Conservation (phyloP, 2,797 vertebrate genomes). For the Scolopax bukidnonensis region DNA sequence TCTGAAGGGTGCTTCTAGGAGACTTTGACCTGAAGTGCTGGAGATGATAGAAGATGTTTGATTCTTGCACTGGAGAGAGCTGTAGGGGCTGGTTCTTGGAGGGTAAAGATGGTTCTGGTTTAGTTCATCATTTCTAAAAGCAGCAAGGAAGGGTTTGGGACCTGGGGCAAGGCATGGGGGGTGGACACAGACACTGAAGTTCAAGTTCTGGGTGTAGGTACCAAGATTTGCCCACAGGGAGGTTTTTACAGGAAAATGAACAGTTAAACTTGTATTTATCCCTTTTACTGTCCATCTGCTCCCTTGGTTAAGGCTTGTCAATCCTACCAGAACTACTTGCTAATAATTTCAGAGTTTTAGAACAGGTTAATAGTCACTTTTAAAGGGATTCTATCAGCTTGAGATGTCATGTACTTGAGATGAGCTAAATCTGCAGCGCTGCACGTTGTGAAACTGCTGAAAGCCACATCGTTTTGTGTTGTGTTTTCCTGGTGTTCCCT, state of each 20-base stretch:
- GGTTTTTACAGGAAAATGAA: neutral
- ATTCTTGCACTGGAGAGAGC: neutral
- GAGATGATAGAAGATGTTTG: neutral
- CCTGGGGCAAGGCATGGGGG: neutral
- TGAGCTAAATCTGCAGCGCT: neutral
- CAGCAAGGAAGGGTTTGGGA: too few species aligned
- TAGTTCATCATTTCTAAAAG: neutral
- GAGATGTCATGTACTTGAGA: neutral
- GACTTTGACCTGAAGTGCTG: neutral
- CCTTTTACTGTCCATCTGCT: neutral
- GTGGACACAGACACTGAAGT: neutral
- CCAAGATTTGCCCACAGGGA: neutral
- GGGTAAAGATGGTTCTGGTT: neutral
- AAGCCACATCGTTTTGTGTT: neutral
- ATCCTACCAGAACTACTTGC: neutral
- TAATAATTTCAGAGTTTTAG: neutral
- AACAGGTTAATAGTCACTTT: neutral
- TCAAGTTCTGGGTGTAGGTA: neutral
- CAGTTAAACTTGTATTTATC: neutral
- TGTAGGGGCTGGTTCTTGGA: accelerated
- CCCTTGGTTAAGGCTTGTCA: accelerated
- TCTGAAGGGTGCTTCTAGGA: neutral
- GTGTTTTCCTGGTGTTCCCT: neutral
- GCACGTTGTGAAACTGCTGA: neutral
- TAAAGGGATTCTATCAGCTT: neutral